Percentiles rank a stretch among this genome's conserved stretches.
These are phyloP conservation scores for Trachemys scripta DNA, from an alignment of 2,113 vertebrate genomes.

Conservation along the genomic window DNA sequence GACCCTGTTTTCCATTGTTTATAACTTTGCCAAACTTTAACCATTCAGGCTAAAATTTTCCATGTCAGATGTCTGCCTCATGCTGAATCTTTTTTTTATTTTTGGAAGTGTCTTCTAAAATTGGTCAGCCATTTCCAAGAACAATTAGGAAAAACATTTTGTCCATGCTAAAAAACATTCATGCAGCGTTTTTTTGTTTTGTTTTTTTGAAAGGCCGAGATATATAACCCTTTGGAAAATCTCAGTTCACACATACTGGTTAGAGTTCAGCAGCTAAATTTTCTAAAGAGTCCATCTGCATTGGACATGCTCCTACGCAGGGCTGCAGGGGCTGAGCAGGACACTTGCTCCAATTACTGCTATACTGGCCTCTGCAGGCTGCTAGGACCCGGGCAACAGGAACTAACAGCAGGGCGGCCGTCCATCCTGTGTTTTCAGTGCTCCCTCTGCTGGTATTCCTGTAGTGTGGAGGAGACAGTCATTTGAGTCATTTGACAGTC, in stretches of 20 bases:
- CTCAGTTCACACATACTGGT: neutral
- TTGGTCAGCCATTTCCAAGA: neutral
- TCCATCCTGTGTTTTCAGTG: neutral
- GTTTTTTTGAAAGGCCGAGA: accelerated
- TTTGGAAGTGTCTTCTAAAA: neutral
- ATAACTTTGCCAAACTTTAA: neutral
- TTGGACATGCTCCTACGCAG: neutral
- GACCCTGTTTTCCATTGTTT: accelerated
- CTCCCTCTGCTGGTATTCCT: neutral
- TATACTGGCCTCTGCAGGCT: neutral
- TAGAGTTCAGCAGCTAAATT: neutral
- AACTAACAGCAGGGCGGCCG: neutral
- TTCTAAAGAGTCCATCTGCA: neutral
- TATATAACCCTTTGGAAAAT: neutral
- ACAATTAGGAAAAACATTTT: neutral
- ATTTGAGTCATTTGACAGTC: neutral
- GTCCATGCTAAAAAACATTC: neutral
- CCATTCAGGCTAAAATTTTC: neutral
- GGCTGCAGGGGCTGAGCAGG: neutral
- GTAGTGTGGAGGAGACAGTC: accelerated
- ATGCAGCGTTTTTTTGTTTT: neutral
- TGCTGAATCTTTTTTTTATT: neutral
- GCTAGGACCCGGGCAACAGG: neutral
- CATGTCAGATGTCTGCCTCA: neutral
- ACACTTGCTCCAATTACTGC: neutral